Evolutionary conservation across 2,113 vertebrate species (phyloP), one percentile per base, ranked within the genome.

Genomic region (Vidua chalybeata): DNA sequence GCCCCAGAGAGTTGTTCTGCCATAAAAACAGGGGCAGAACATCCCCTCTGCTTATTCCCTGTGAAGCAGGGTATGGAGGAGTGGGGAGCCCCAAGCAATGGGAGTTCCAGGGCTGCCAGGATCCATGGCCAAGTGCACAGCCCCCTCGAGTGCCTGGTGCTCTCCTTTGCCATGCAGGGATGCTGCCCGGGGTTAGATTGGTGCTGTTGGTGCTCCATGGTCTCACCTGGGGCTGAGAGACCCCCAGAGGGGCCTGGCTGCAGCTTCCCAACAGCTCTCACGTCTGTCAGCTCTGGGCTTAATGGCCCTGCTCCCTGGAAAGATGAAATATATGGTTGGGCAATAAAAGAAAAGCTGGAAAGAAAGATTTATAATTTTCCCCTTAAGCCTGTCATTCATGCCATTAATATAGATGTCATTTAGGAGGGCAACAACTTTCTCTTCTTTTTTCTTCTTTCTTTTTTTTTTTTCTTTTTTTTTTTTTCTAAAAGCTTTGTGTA

Each of bases 341-440:
- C 74, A 52, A 80, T 77, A 71, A 87, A 77, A 76, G 87, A 91
- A 93, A 92, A 95, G 83, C 88, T 86, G 55, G 83, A 66, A 94
- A 94, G 92, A 87, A 93, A 88, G 94, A 95, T 90, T 95, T 86
- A 77, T 92, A 74, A 91, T 66, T 85, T 87, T 84, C 94, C 67
- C 58, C 87, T 91, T 87, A 81, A 90, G 96, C 94, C 91, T 95
- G 96, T 95, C 94, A 92, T 91, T 97, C 96, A 79, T 91, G 88
- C 93, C 88, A 76, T 92, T 95, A 93, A 96, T 92, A 94, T 31
- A 92, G 91, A 95, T 72, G 95, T 67, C 90, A 74, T 92, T 89
- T 86, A 84, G 56, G 87, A 94, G 89, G 92, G 92, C 93, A 90
- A 84, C 93, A 96, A 95, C 86, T 96, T 97, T 95, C 89, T 90